Percentiles rank a stretch among this genome's conserved stretches.
phyloP scores from a whole-genome alignment of 2,888 invertebrate species.

The Rotaria socialis region DNA sequence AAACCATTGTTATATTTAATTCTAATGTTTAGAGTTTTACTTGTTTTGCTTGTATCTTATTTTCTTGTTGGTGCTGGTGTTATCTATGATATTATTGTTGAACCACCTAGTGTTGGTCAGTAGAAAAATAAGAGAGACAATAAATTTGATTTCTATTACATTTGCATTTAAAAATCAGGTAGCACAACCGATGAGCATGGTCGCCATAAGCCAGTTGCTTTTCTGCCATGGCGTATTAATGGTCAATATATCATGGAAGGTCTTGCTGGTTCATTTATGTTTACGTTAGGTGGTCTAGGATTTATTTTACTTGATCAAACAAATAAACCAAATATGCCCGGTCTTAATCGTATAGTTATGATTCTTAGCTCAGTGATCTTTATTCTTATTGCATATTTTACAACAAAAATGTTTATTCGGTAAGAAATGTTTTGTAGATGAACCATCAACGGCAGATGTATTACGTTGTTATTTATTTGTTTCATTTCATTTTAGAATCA shows the following conservation, averaged over 20 bases:
- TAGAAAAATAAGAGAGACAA: background rate
- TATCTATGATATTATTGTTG: conserved; percentile 97
- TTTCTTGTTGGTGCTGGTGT: conserved; percentile 97
- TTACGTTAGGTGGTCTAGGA: conserved; percentile 64
- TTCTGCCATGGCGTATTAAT: conserved; percentile 95
- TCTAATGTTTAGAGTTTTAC: conserved; percentile 67
- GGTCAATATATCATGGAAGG: conserved; percentile 99
- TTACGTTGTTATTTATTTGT: background rate
- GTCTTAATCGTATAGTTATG: conserved; percentile 80
- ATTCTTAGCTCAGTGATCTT: conserved; percentile 84
- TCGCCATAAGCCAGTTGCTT: conserved; percentile 88
- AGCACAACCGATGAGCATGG: conserved; percentile 64
- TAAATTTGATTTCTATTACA: no score
- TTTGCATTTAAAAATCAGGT: no score
- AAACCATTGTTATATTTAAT: background rate
- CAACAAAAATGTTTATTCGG: conserved; percentile 93
- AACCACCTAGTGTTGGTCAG: conserved; percentile 88
- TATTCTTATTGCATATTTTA: conserved; percentile 85
- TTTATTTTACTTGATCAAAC: conserved; percentile 63
- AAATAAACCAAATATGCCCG: conserved; percentile 76
- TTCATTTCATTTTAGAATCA: background rate
- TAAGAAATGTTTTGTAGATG: background rate
- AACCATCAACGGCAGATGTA: no score
- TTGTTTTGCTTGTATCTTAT: conserved; percentile 81
- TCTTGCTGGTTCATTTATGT: conserved; percentile 89